These are phyloP conservation scores for Ochropleura plecta DNA, from an alignment of 2,888 invertebrate genomes.

Conservation along the genomic window DNA sequence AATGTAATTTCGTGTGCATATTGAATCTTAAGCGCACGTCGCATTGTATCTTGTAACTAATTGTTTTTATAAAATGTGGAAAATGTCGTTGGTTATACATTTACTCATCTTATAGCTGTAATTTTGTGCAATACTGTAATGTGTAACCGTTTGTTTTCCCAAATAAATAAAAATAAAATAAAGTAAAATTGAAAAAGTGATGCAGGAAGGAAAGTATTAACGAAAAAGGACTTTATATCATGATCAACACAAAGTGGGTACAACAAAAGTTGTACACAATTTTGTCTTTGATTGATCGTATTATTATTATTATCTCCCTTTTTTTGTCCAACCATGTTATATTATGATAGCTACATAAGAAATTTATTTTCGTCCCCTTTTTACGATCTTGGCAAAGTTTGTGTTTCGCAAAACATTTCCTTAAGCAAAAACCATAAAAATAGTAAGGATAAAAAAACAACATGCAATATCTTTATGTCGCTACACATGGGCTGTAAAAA, in stretches of 20 bases:
- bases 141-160: too few relatives aligned
- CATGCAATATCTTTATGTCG: neutral
- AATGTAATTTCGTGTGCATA: too few relatives aligned
- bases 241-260: too few relatives aligned
- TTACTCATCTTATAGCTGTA: too few relatives aligned
- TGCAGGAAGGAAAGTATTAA: neutral
- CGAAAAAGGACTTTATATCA: conserved; percentile 11
- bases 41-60: too few relatives aligned
- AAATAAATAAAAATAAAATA: too few relatives aligned
- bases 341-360: conserved; percentile 3
- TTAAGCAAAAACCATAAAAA: conserved; percentile 10
- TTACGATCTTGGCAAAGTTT: conserved; percentile 24
- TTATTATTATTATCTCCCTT: conserved; percentile 5
- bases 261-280: neutral
- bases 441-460: conserved; percentile 9
- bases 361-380: conserved; percentile 32
- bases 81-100: too few relatives aligned
- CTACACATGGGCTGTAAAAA: conserved; percentile 4
- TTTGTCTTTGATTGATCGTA: conserved; percentile 4
- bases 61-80: too few relatives aligned
- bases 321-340: neutral
- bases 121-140: too few relatives aligned
- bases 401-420: conserved; percentile 22
- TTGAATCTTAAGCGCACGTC: too few relatives aligned
- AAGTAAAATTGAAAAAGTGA: neutral